Base-by-base conservation (phyloP, 2,888 invertebrate genomes). In the Eupithecia insigniata region DNA sequence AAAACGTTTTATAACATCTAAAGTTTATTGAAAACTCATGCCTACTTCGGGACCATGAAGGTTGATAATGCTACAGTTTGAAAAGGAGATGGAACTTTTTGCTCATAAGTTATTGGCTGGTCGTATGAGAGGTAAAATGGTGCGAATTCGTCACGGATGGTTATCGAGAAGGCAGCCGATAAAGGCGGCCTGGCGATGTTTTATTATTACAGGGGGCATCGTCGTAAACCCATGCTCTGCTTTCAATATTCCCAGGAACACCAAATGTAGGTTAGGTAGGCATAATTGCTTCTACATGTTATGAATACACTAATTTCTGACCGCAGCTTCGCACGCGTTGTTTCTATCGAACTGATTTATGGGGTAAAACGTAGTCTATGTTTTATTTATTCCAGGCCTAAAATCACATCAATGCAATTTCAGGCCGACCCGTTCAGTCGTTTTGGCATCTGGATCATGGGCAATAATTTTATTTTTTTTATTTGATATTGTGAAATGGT, bases 101-200 rank as follows among this genome's bases (percentile, higher is more conserved):
- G 22, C 30, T 51, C 30, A 39, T 71, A 76, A 74, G 78, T 80
- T 76, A 75, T 74, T 72, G 74, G 76, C 72, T 76, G 77, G 79
- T 67, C 71, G 73, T 75, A 75, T 74, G 74, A 77, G 76, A 75
- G 75, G 79, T 69, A 79, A 88, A 90, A 89, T 90, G 92, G 89
- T 90, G 92, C 90, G 85, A 92, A 93, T 93, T 93, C 92, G 93
- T 93, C 93, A 92, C 92, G 93, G 92, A 89, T 92, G 91, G 90
- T 93, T 94, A 93, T 93, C 93, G 92, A 87, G 86, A 83, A 89
- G 87, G 89, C 91, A 89, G 85, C 86, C 91, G 92, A 92, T 93
- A 92, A 92, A 92, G 88, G 89, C 90, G 87, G 89, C 87, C 81
- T 89, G 90, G 88, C 89, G 90, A 92, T 90, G 87, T 91, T 91